A percentile compares a stretch with the other conserved stretches of the same genome.
phyloP scores from a whole-genome alignment of 2,888 invertebrate genomes.

The Mechanitis messenoides region DNA sequence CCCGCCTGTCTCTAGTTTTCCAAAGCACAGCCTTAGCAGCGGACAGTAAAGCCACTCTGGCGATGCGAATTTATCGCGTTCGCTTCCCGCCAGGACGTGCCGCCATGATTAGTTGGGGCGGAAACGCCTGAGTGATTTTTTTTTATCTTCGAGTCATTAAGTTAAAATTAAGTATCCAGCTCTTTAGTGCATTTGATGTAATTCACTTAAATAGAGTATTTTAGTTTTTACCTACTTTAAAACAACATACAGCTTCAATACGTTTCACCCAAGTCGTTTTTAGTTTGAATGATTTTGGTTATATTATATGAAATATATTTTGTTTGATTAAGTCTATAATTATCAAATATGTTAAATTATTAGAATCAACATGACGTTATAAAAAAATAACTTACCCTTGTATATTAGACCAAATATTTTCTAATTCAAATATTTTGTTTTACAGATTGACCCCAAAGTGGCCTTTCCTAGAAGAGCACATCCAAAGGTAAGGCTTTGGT shows the following conservation, averaged over 20 bases:
- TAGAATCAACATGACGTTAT: no score
- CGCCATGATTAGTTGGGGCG: slow-evolving; percentile 61
- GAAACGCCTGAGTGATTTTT: slow-evolving; percentile 48
- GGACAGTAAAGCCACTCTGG: slow-evolving; percentile 56
- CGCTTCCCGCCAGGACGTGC: slow-evolving; percentile 50
- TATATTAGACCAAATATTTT: slow-evolving; percentile 9
- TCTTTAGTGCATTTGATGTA: slow-evolving; percentile 17
- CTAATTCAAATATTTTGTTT: slow-evolving; percentile 44
- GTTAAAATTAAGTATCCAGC: slow-evolving; percentile 29
- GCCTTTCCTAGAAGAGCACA: slow-evolving; percentile 99
- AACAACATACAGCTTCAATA: no score
- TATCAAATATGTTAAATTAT: no score
- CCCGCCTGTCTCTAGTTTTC: background rate
- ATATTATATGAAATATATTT: no score
- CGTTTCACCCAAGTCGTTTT: no score
- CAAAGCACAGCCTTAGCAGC: slow-evolving; percentile 43
- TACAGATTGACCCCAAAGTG: slow-evolving; percentile 99
- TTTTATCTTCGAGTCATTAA: slow-evolving; percentile 34
- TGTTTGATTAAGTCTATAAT: no score
- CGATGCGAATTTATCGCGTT: slow-evolving; percentile 65
- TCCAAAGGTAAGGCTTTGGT: slow-evolving; percentile 89
- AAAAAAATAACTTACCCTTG: no score
- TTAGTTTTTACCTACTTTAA: no score
- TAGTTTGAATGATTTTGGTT: no score
- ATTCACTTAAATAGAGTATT: no score